phyloP scores from a whole-genome alignment of 2,797 vertebrate genomes.

The Chloroceryle amazona region DNA sequence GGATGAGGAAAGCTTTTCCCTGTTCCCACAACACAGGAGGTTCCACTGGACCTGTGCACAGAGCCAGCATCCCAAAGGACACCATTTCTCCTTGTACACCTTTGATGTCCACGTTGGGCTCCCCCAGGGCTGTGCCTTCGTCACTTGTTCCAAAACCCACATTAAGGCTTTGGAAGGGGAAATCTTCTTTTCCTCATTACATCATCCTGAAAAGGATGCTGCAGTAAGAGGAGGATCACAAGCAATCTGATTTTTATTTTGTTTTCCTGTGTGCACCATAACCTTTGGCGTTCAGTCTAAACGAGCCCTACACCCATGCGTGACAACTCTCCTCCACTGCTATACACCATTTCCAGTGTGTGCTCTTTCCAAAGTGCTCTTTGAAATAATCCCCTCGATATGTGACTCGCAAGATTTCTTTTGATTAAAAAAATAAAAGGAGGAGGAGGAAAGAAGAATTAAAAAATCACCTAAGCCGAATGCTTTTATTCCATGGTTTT shows the following conservation, averaged over 20 bases:
- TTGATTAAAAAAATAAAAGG: slow-evolving; percentile 19
- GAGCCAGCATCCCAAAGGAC: neutral
- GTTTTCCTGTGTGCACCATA: neutral
- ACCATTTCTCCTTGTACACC: neutral
- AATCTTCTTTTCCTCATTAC: neutral
- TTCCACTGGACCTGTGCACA: neutral
- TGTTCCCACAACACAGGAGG: neutral
- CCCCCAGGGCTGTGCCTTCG: neutral
- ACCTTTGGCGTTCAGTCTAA: slow-evolving; percentile 17
- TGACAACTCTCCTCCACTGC: neutral
- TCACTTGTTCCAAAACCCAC: neutral
- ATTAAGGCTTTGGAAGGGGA: neutral
- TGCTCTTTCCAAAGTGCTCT: slow-evolving; percentile 17
- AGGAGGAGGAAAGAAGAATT: slow-evolving; percentile 2
- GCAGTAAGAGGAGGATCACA: neutral
- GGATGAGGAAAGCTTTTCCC: neutral
- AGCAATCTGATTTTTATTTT: slow-evolving; percentile 32
- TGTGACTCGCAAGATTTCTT: slow-evolving; percentile 1
- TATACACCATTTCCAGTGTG: slow-evolving; percentile 15
- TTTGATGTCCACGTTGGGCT: rapidly evolving
- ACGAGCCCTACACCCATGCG: neutral
- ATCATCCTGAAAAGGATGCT: neutral
- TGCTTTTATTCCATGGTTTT: slow-evolving; percentile 55
- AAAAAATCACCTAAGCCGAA: slow-evolving; percentile 27
- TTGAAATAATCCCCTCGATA: slow-evolving; percentile 22